Base-by-base conservation (phyloP, 1,140 invertebrate genomes). In the Drosophila busckii region DNA sequence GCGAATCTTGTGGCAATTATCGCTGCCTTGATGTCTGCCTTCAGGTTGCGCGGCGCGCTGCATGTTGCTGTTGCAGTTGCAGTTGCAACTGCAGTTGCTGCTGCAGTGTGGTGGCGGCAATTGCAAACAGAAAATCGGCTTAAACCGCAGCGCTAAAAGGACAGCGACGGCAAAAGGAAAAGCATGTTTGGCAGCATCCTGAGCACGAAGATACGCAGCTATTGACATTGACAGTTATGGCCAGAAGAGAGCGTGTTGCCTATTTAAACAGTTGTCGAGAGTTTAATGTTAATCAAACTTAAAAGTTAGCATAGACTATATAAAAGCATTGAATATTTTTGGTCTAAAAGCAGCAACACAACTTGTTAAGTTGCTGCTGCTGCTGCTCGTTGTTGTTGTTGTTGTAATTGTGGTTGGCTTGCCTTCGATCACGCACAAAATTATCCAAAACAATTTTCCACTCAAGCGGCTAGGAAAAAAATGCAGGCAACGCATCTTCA, bases 391-490 rank as follows among this genome's bases (percentile, higher is more conserved):
- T n/a, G n/a, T 26, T 25, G 15, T 28, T 19, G 12, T 40, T 3
- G 9, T 16, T 23, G n/a, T 38, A 6, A 12, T 2, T 38, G 6
- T 23, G n/a, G 1, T 6, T 45, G 13, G n/a, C 4, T 22, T 45
- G 20, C 31, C 29, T 45, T 42, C 38, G 35, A 46, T 60, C 58
- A 53, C 28, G 41, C 45, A 58, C 42, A 48, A 59, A 75, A 76
- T 76, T 76, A 65, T 63, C 65, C 70, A 69, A 73, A 76, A 76
- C 73, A 78, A 78, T 78, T 78, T 78, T 78, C 73, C 73, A 78
- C 73, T 80, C 73, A 78, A 71, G 68, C 73, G 50, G 32, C 44
- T 53, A 64, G 59, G 66, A 68, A 59, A 78, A 78, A 78, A 80
- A 78, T 67, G 68, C 73, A 44, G 16, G 9, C 42, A 63, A 64